Evolutionary conservation across 2,888 invertebrate species (phyloP), one percentile per base, ranked within the genome.

Genomic region (Aphidius colemani): DNA sequence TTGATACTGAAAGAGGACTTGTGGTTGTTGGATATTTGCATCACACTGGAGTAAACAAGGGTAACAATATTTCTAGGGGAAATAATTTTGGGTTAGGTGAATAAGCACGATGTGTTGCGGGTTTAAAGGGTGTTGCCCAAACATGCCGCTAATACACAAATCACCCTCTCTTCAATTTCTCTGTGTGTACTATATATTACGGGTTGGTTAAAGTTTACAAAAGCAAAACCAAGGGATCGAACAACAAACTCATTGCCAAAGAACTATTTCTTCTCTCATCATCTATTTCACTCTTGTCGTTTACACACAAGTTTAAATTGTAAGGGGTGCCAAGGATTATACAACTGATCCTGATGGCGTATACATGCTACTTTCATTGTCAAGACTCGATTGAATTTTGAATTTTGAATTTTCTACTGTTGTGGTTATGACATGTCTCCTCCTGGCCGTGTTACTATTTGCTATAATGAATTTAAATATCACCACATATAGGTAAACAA

Each of bases 31-130:
- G 3, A 30, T 70, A 79, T 80, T 80, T 79, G 76, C 79, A 80
- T 80, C 72, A 79, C 76, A 79, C 68, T 73, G 70, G 72, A 66
- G 75, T 73, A 77, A 77, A 78, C 76, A 75, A 68, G 71, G 75
- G 72, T 75, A 77, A 75, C 73, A 70, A 59, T 56, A 62, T 62
- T 62, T 62, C 56, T 49, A 57, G 44, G 57, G 62, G 45, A 40
- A 60, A 53, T 53, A 60, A 53, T 60, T 53, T 53, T 9, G 57
- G 60, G 46, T 62, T 10, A 56, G 39, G n/a, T 56, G 49, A 43
- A 62, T 56, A 43, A 13, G 43, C 62, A 53, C 50, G 65, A 58
- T 67, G 68, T 62, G 68, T 30, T 30, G n/a, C n/a, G 30, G 30
- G 30, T 59, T 65, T 59, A 65, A 45, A 50, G 49, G 59, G 57